These are phyloP conservation scores for Orycteropus afer DNA, from an alignment of 2,113 vertebrate genomes.

Conservation along the genomic window DNA sequence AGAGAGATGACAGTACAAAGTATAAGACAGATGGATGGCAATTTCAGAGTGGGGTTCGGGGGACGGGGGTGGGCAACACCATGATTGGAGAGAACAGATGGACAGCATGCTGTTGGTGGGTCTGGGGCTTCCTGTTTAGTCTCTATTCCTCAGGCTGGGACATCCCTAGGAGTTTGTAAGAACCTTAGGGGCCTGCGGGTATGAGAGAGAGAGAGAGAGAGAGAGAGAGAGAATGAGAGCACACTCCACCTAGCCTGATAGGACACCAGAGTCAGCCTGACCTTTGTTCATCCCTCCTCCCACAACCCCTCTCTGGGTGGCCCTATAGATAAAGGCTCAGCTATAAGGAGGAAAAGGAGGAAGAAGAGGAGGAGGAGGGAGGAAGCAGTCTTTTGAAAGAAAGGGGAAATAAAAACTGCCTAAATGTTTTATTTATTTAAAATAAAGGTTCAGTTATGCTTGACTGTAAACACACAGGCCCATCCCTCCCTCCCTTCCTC, in stretches of 20 bases:
- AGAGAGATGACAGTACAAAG: conserved; percentile 52
- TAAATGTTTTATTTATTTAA: conserved; percentile 89
- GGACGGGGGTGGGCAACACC: background rate
- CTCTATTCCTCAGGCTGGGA: conserved; percentile 11
- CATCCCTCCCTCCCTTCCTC: conserved; percentile 79
- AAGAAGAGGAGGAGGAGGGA: conserved; percentile 65
- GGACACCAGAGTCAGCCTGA: conserved; percentile 21
- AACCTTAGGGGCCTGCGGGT: conserved; percentile 25
- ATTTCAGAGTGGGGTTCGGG: background rate
- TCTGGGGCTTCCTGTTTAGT: conserved; percentile 60
- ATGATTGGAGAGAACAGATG: conserved; percentile 41
- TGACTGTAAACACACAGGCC: conserved; percentile 88
- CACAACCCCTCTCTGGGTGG: conserved; percentile 83
- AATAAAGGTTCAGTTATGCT: conserved; percentile 87
- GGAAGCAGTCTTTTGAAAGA: conserved; percentile 81
- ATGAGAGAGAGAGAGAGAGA: background rate
- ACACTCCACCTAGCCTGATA: background rate
- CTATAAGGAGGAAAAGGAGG: conserved; percentile 63
- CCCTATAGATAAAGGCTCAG: conserved; percentile 82
- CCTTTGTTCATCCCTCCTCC: background rate
- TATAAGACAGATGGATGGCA: conserved; percentile 62
- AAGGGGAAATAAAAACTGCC: conserved; percentile 83
- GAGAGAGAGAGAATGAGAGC: no score
- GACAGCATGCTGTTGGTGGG: background rate
- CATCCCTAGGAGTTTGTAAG: conserved; percentile 24